Conservation (phyloP, 2,888 invertebrate genomes). For the Agrochola lychnidis region DNA sequence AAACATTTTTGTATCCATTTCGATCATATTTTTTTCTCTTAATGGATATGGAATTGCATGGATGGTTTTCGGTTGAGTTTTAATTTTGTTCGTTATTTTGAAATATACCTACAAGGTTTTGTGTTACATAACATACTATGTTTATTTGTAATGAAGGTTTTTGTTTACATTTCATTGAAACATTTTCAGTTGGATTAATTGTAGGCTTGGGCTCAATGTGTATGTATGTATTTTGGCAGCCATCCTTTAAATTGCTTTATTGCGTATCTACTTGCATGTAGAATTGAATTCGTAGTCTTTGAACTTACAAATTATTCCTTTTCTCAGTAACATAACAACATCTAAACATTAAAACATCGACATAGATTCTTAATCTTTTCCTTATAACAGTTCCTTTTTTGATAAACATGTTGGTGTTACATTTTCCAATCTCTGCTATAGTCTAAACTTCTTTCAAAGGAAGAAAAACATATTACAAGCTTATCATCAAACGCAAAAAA, state of each 20-base stretch:
- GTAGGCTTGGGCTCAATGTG: background rate
- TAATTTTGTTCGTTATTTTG: constrained; percentile 20
- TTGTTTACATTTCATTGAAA: constrained; percentile 3
- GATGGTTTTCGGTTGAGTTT: constrained; percentile 10
- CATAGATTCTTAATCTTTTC: background rate
- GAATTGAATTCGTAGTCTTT: background rate
- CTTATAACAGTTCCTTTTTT: background rate
- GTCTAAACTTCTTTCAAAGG: background rate
- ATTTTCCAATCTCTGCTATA: background rate
- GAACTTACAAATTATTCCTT: background rate
- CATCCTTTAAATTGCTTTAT: background rate
- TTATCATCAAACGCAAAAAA: background rate
- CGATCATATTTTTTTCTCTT: constrained; percentile 41
- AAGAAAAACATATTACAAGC: background rate
- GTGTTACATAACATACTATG: background rate
- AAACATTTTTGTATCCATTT: constrained; percentile 49
- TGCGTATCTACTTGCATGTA: no score
- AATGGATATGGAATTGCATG: constrained; percentile 27
- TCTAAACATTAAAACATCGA: no score
- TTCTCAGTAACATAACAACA: background rate
- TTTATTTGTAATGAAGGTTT: background rate
- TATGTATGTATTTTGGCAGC: background rate
- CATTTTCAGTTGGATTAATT: background rate
- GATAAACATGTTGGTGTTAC: background rate
- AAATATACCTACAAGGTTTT: constrained; percentile 13